Conservation (phyloP, 37 sponge, comb jelly and placozoan species). For the Oopsacas minuta region DNA sequence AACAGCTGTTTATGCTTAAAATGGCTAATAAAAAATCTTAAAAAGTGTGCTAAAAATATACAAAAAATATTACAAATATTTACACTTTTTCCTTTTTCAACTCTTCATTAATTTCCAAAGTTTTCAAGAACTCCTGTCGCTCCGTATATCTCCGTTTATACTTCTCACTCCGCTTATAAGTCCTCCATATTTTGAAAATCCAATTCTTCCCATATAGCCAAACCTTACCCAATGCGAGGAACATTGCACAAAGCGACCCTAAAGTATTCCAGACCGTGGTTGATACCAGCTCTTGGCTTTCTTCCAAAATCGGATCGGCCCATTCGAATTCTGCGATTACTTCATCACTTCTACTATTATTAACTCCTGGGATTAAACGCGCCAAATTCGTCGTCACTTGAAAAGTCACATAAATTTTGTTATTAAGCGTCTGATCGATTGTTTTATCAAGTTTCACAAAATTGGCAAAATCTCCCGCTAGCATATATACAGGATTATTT, state of each 20-base stretch:
- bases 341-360: not conserved
- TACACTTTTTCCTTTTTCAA: not conserved
- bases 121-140: not conserved
- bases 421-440: not conserved
- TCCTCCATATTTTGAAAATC: not conserved
- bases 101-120: not conserved
- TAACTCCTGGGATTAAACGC: not conserved
- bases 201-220: not conserved
- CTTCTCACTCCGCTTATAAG: not conserved
- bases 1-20: not conserved
- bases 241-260: constrained; percentile 5
- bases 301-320: not conserved
- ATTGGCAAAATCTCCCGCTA: not conserved
- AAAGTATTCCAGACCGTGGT: not conserved
- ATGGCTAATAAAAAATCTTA: not conserved
- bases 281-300: not conserved
- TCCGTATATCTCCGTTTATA: not conserved
- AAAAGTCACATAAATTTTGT: not conserved
- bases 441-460: constrained; percentile 15
- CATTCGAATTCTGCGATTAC: not conserved
- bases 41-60: not conserved
- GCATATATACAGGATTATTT: not conserved
- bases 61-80: not conserved
- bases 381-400: not conserved
- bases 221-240: not conserved